Percentiles rank a stretch among this genome's conserved stretches.
Evolutionary conservation across 2,797 vertebrate genomes (phyloP).

Genomic region (Bradypodion ventrale): DNA sequence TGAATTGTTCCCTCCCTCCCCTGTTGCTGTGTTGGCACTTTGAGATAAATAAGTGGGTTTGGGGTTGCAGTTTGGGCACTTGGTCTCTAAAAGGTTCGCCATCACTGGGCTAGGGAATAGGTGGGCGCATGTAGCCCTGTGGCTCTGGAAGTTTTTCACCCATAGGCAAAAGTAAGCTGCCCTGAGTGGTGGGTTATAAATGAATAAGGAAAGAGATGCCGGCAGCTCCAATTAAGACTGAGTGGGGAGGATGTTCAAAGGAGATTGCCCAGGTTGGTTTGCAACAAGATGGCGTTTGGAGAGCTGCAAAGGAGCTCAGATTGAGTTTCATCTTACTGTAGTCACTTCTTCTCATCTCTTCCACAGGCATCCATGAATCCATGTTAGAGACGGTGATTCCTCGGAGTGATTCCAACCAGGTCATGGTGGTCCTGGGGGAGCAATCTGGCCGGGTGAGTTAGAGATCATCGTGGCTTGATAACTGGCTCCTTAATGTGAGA

Average conservation of each 20-base stretch:
- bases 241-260: too few relatives aligned
- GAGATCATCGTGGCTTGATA: not conserved
- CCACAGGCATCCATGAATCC: conserved; percentile 82
- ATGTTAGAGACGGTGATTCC: conserved; percentile 92
- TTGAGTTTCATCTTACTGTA: not conserved
- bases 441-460: conserved; percentile 70
- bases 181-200: too few relatives aligned
- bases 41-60: too few relatives aligned
- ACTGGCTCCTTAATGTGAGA: not conserved
- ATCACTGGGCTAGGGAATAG: not conserved
- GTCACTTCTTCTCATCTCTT: not conserved
- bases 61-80: too few relatives aligned
- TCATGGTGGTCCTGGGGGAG: conserved; percentile 77
- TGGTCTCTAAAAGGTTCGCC: too few relatives aligned
- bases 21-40: too few relatives aligned
- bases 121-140: too few relatives aligned
- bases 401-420: conserved; percentile 69
- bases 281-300: not conserved
- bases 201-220: too few relatives aligned
- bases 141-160: too few relatives aligned
- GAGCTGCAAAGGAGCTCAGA: not conserved
- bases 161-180: too few relatives aligned
- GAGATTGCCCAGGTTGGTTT: not conserved
- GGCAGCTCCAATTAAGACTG: not conserved
- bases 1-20: too few relatives aligned